Evolutionary conservation across 2,888 invertebrate genomes (phyloP).

Genomic region (Phalangium opilio): DNA sequence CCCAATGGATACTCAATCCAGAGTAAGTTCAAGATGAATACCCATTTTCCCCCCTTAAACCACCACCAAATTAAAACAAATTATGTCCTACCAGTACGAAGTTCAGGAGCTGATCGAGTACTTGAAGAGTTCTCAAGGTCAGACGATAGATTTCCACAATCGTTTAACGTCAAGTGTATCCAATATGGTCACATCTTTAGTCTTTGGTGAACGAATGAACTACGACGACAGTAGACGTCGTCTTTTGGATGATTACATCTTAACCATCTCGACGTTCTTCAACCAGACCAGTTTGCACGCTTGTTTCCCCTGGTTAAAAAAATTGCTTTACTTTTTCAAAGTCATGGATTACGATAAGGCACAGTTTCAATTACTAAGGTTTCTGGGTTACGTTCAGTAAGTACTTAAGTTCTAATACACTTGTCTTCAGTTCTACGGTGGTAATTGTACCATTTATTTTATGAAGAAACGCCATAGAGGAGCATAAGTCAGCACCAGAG

Average conservation of each 20-base stretch:
- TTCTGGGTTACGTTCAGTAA: conserved; percentile 13
- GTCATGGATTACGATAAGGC: conserved; percentile 15
- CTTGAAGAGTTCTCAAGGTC: conserved; percentile 11
- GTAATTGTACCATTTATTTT: too few relatives aligned
- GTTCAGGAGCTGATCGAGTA: too few relatives aligned
- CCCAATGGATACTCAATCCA: too few relatives aligned
- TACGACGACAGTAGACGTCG: conserved; percentile 18
- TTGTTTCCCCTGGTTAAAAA: conserved; percentile 15
- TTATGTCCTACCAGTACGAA: too few relatives aligned
- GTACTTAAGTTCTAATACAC: too few relatives aligned
- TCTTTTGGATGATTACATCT: conserved; percentile 8
- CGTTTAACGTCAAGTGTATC: conserved; percentile 19
- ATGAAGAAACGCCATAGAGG: too few relatives aligned
- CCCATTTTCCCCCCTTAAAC: too few relatives aligned
- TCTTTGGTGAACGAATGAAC: conserved; percentile 20
- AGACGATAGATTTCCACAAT: conserved; percentile 6
- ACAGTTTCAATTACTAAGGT: conserved; percentile 9
- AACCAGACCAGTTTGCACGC: conserved; percentile 14
- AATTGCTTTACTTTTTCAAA: conserved; percentile 11
- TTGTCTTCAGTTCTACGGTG: too few relatives aligned
- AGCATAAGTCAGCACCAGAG: too few relatives aligned
- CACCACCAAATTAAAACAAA: too few relatives aligned
- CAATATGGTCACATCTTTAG: conserved; percentile 20
- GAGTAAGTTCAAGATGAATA: too few relatives aligned
- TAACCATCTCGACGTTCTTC: conserved; percentile 13